Evolutionary conservation across 2,113 vertebrate species (phyloP).

Genomic region (Tringa solitaria): DNA sequence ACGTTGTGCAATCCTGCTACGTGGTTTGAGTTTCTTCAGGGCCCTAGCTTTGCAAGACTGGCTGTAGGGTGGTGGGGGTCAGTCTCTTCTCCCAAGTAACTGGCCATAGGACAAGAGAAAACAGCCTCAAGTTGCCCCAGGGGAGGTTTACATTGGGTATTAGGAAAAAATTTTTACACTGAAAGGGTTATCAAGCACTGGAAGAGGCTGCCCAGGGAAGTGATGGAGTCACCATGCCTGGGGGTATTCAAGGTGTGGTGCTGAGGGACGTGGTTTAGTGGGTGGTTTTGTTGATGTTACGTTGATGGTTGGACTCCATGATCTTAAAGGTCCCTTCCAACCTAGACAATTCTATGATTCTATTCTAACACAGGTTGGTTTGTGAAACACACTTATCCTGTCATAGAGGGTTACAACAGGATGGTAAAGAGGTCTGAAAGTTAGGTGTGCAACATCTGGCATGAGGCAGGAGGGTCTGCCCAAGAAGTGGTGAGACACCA

Average conservation of each 20-base stretch:
- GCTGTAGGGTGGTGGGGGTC: no score
- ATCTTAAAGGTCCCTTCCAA: neutral
- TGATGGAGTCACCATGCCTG: neutral
- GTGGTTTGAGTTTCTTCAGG: neutral
- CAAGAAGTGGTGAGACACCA: neutral
- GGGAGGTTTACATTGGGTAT: no score
- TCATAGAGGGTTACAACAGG: neutral
- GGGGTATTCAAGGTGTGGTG: neutral
- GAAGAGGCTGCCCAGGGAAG: neutral
- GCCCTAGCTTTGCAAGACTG: neutral
- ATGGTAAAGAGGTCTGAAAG: neutral
- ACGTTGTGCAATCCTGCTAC: neutral
- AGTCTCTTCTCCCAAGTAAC: no score
- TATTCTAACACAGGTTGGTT: neutral
- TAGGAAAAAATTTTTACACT: no score
- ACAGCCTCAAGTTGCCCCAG: no score
- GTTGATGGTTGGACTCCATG: neutral
- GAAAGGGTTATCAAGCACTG: neutral
- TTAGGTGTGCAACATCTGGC: rapidly evolving
- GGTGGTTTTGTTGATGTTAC: neutral
- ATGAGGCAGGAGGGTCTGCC: neutral
- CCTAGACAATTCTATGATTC: neutral
- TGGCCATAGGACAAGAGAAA: no score
- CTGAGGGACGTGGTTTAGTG: neutral
- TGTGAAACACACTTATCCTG: neutral